Conservation (phyloP, 1,140 invertebrate species). For the Aculops lycopersici region DNA sequence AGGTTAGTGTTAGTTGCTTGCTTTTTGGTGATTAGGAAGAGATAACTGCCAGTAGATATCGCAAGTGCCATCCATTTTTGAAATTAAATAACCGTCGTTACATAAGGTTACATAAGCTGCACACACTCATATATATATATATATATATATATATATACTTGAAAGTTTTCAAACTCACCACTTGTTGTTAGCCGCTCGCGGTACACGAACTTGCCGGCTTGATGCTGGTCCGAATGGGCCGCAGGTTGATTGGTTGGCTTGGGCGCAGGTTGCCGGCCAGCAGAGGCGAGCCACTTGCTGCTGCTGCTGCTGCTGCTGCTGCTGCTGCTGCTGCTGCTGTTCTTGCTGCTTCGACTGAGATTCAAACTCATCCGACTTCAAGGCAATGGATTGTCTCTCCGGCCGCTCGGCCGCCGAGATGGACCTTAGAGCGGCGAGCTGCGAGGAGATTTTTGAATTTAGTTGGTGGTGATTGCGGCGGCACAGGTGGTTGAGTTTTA, state of each 20-base stretch:
- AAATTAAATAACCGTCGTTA: no score
- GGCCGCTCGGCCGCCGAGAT: not conserved
- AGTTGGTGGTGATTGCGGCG: not conserved
- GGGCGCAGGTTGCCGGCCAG: conserved; percentile 73
- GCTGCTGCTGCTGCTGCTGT: not conserved
- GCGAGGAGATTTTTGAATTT: not conserved
- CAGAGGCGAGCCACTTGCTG: conserved; percentile 26
- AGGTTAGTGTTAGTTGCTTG: no score
- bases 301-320: not conserved
- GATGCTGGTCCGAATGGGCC: conserved; percentile 76
- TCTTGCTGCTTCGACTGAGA: not conserved
- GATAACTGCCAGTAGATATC: no score
- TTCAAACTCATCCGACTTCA: not conserved
- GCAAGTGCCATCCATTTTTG: no score
- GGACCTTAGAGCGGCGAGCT: not conserved
- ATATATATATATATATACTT: no score
- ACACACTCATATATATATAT: no score
- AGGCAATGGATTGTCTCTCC: not conserved
- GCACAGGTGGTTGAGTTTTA: not conserved
- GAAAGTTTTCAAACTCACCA: no score
- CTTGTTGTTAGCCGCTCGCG: no score
- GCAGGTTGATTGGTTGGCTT: conserved; percentile 50
- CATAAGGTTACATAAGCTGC: no score
- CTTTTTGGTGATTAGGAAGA: no score
- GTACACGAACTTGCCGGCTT: no score